phyloP scores from a whole-genome alignment of 1,140 invertebrate species.

The Cyrtorhinus lividipennis region DNA sequence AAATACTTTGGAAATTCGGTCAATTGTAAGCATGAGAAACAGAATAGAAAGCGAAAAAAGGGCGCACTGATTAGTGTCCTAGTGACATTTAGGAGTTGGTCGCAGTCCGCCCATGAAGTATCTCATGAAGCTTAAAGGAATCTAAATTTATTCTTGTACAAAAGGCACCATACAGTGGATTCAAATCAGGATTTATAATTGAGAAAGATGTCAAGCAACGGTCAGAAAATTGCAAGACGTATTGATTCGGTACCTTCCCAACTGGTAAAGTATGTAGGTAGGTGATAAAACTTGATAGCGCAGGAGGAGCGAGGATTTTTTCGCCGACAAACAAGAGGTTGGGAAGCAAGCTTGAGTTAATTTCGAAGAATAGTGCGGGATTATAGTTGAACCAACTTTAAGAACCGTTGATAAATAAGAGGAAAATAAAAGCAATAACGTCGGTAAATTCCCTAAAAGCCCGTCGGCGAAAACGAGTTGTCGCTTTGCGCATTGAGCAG shows the following conservation, averaged over 20 bases:
- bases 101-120: neutral
- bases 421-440: neutral
- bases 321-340: neutral
- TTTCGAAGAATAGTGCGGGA: neutral
- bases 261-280: slow-evolving; percentile 8
- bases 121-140: no score
- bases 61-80: slow-evolving; percentile 1
- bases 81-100: neutral
- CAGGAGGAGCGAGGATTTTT: neutral
- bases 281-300: slow-evolving; percentile 5
- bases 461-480: neutral
- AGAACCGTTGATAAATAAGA: neutral
- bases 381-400: no score
- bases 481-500: neutral
- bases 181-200: no score
- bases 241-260: neutral
- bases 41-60: no score
- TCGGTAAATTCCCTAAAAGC: neutral
- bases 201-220: neutral
- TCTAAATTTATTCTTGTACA: no score
- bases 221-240: neutral
- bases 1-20: no score
- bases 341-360: neutral
- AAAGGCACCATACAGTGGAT: no score
- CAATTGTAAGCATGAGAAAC: no score